These are phyloP conservation scores for Macropus fuliginosus DNA, from an alignment of 2,797 vertebrate species.

Conservation along the genomic window DNA sequence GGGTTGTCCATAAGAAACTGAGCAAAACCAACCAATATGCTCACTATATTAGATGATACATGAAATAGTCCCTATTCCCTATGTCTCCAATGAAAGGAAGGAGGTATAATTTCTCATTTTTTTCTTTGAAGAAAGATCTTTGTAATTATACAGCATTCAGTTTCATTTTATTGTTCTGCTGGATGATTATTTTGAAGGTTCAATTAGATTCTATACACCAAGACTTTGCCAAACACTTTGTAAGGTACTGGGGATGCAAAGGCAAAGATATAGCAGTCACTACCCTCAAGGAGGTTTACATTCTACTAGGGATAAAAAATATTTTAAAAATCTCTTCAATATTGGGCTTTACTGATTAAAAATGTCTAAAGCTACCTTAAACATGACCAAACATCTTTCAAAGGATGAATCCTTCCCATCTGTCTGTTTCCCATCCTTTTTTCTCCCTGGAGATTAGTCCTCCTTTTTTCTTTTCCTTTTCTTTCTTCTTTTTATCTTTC, in stretches of 20 bases:
- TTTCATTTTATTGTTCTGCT: not conserved
- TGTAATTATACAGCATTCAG: not conserved
- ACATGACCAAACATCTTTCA: not conserved
- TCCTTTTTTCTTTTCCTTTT: no score
- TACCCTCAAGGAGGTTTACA: not conserved
- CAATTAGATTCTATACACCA: not conserved
- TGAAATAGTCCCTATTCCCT: not conserved
- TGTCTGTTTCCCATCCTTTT: not conserved
- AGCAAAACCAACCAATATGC: not conserved
- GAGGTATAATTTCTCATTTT: not conserved
- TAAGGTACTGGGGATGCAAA: not conserved
- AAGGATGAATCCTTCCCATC: not conserved
- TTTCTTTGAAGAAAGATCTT: not conserved
- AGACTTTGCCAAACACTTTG: not conserved
- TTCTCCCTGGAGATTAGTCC: not conserved
- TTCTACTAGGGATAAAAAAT: not conserved
- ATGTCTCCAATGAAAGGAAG: not conserved
- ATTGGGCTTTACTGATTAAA: not conserved
- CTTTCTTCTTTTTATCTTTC: not conserved
- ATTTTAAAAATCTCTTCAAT: not conserved
- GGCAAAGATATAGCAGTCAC: not conserved
- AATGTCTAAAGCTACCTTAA: not conserved
- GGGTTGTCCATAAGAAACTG: not conserved
- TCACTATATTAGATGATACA: not conserved
- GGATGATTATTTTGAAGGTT: not conserved